Conservation (phyloP, 2,888 invertebrate genomes). For the Teleogryllus oceanicus region DNA sequence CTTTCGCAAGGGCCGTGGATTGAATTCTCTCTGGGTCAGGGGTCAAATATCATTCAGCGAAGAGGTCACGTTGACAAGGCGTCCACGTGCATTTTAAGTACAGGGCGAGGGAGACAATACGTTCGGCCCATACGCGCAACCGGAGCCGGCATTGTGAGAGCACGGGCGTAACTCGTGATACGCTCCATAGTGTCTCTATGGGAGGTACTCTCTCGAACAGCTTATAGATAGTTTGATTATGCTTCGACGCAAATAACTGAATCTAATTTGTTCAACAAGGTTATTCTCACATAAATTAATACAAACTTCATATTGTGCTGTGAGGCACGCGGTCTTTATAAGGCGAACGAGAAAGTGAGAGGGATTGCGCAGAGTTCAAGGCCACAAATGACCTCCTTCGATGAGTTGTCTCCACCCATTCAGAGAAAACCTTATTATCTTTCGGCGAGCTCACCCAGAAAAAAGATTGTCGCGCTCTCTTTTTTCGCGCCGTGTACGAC, state of each 20-base stretch:
- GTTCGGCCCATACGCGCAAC: not conserved
- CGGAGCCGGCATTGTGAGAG: not conserved
- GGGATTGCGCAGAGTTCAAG: not conserved
- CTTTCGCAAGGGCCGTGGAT: too few species aligned
- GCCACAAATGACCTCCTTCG: not conserved
- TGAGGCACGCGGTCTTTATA: not conserved
- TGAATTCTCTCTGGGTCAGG: too few species aligned
- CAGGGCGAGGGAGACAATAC: not conserved
- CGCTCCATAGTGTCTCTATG: not conserved
- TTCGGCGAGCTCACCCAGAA: not conserved
- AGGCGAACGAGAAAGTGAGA: not conserved
- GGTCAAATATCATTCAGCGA: too few species aligned
- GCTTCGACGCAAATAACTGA: constrained; percentile 10
- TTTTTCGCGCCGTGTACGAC: too few species aligned
- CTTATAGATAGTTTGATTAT: constrained; percentile 18
- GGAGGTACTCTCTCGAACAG: not conserved
- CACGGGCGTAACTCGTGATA: not conserved
- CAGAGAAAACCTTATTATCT: not conserved
- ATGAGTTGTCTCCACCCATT: constrained; percentile 2
- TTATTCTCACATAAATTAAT: constrained; percentile 18
- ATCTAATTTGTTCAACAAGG: constrained; percentile 9
- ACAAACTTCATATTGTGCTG: not conserved
- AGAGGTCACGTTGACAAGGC: too few species aligned
- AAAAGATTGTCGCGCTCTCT: not conserved
- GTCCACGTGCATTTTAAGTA: too few species aligned